Percentiles rank a stretch among this genome's conserved stretches.
phyloP scores from a whole-genome alignment of 2,797 vertebrate species.

The Buceros bicornis region DNA sequence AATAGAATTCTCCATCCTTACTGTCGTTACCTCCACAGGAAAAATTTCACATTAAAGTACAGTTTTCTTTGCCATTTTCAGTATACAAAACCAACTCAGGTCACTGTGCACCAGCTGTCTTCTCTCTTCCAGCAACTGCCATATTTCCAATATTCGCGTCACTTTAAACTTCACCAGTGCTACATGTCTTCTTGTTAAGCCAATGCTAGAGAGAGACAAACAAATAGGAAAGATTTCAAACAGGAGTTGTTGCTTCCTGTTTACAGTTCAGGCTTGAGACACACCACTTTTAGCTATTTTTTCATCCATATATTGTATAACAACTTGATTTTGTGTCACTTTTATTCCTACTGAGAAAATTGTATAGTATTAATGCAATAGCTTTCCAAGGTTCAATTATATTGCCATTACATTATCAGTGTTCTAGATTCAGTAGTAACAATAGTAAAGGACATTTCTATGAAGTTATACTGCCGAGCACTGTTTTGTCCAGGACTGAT shows the following conservation, averaged over 20 bases:
- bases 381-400: conserved; percentile 4
- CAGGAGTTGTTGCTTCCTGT: not conserved
- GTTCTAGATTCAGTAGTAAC: not conserved
- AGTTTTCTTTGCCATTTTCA: not conserved
- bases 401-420: not conserved
- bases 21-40: not conserved
- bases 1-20: not conserved
- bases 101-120: not conserved
- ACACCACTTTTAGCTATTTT: not conserved
- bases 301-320: not conserved
- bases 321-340: conserved; percentile 8
- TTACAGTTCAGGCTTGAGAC: not conserved
- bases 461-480: not conserved
- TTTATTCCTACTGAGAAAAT: not conserved
- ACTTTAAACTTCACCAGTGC: not conserved
- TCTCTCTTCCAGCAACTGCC: not conserved
- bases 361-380: not conserved
- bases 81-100: not conserved
- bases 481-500: not conserved
- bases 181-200: not conserved
- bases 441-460: not conserved
- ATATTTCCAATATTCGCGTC: not conserved
- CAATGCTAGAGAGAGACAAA: not conserved
- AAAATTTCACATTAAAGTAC: not conserved
- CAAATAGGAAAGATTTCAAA: not conserved